Evolutionary conservation across 2,888 invertebrate genomes (phyloP).

Genomic region (Athalia circularis): DNA sequence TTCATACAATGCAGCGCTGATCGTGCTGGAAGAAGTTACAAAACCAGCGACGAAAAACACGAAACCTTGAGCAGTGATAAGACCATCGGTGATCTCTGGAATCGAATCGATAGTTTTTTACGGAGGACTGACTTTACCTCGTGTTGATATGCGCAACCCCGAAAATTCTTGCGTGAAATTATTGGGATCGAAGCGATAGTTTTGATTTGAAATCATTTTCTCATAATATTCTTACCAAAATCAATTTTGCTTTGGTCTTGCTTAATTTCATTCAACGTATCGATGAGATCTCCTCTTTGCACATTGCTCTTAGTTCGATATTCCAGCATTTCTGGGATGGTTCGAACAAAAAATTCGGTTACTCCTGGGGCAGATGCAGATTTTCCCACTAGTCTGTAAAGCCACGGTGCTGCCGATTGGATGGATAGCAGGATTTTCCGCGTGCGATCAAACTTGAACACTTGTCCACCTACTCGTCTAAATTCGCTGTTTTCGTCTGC

Average conservation of each 20-base stretch:
- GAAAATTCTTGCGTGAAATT: background rate
- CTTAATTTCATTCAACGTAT: conserved; percentile 69
- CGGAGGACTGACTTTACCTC: background rate
- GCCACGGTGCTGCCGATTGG: too few species aligned
- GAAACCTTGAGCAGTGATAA: conserved; percentile 72
- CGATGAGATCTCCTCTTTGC: conserved; percentile 73
- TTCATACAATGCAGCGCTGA: conserved; percentile 72
- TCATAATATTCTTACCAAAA: conserved; percentile 42
- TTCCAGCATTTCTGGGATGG: conserved; percentile 67
- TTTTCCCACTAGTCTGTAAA: conserved; percentile 22
- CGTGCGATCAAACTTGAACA: too few species aligned
- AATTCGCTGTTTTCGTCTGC: conserved; percentile 52
- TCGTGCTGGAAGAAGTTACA: conserved; percentile 74
- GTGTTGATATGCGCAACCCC: background rate
- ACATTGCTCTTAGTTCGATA: conserved; percentile 70
- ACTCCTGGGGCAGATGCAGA: conserved; percentile 56
- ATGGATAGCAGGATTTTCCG: too few species aligned
- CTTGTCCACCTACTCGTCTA: too few species aligned
- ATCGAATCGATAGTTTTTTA: conserved; percentile 10
- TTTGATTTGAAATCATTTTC: background rate
- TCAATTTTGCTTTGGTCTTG: conserved; percentile 49
- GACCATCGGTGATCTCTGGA: conserved; percentile 66
- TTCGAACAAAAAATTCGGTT: conserved; percentile 64
- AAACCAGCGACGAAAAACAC: conserved; percentile 75
- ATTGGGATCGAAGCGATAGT: too few species aligned